phyloP scores from a whole-genome alignment of 2,797 vertebrate species.

The Premnoplex brunnescens region DNA sequence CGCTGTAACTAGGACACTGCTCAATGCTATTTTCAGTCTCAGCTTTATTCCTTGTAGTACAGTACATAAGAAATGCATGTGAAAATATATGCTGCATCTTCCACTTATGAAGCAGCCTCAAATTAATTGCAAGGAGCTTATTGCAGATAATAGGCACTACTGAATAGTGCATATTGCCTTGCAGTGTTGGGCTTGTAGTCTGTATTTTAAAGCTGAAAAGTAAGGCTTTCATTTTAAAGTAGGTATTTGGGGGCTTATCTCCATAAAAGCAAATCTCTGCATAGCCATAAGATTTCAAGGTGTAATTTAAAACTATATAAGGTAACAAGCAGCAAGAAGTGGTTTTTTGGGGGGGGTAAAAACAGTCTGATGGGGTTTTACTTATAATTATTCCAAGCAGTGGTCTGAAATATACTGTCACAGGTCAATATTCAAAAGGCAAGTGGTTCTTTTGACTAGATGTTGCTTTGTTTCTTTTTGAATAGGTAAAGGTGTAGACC shows the following conservation, averaged over 20 bases:
- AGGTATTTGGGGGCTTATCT: background rate
- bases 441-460: background rate
- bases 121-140: background rate
- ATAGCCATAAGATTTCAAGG: background rate
- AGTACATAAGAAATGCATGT: background rate
- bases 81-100: background rate
- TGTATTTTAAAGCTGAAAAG: slow-evolving; percentile 13
- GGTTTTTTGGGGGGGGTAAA: accelerated
- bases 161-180: background rate
- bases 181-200: background rate
- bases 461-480: background rate
- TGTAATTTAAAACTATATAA: background rate
- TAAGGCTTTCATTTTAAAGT: background rate
- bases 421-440: background rate
- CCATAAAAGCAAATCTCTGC: background rate
- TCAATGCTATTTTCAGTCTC: background rate
- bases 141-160: background rate
- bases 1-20: too few relatives aligned
- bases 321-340: background rate
- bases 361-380: background rate
- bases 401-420: background rate
- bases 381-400: background rate
- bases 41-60: background rate
- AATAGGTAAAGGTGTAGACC: background rate
- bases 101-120: background rate